Conservation (phyloP, 2,113 vertebrate species). For the Onychorhynchus coronatus region DNA sequence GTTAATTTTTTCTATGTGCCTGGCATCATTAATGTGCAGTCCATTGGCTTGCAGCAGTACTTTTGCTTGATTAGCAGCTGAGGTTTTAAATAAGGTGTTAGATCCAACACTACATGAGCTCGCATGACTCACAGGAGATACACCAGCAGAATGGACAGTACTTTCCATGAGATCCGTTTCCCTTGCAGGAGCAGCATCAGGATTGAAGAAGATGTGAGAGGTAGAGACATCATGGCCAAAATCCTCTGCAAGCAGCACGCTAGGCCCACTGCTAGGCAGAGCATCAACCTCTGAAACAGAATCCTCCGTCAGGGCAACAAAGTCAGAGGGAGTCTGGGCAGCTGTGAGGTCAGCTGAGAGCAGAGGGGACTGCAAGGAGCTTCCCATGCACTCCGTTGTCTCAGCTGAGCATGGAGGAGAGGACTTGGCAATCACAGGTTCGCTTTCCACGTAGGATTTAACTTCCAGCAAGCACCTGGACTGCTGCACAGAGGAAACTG, state of each 20-base stretch:
- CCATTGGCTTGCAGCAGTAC: conserved; percentile 48
- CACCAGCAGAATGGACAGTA: neutral
- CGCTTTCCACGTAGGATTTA: conserved; percentile 42
- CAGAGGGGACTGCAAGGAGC: conserved; percentile 87
- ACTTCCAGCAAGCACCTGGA: conserved; percentile 75
- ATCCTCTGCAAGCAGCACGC: conserved; percentile 65
- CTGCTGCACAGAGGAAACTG: conserved; percentile 64
- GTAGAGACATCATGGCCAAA: conserved; percentile 73
- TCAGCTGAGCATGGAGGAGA: conserved; percentile 83
- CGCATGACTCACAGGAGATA: conserved; percentile 41
- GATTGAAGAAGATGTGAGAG: conserved; percentile 76
- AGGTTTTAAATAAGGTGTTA: conserved; percentile 42
- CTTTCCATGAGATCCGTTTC: neutral
- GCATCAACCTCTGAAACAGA: conserved; percentile 88
- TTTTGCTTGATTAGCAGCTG: conserved; percentile 55
- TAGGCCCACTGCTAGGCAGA: conserved; percentile 77
- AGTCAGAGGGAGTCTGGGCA: conserved; percentile 91
- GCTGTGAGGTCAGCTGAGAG: conserved; percentile 91
- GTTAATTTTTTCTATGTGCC: neutral
- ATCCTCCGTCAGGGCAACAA: conserved; percentile 88
- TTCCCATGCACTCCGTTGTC: conserved; percentile 80
- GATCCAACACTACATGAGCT: neutral
- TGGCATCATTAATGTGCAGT: neutral
- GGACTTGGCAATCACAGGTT: conserved; percentile 63
- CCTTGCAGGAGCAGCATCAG: conserved; percentile 47